phyloP scores from a whole-genome alignment of 2,888 invertebrate genomes.

The Phragmatobia fuliginosa region DNA sequence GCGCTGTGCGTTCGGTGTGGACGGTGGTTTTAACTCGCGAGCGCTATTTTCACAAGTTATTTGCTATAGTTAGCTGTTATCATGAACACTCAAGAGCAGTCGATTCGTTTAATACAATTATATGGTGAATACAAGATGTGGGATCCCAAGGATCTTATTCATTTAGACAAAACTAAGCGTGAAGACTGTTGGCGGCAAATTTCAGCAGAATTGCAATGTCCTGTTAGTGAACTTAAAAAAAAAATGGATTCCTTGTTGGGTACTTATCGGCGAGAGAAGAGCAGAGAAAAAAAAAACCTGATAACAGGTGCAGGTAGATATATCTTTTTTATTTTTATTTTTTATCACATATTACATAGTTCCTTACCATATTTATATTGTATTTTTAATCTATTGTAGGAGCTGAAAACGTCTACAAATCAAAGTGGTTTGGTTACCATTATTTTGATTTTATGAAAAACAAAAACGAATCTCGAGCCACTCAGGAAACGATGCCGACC shows the following conservation, averaged over 20 bases:
- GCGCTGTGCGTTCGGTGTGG: too few species aligned
- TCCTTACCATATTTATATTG: conserved; percentile 18
- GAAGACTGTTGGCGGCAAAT: too few species aligned
- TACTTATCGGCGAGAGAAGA: conserved; percentile 23
- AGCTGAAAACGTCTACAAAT: conserved; percentile 30
- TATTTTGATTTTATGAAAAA: conserved; percentile 29
- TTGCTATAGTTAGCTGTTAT: too few species aligned
- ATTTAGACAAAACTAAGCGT: too few species aligned
- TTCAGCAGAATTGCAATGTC: too few species aligned
- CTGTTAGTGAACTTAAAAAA: conserved; percentile 7
- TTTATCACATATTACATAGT: conserved; percentile 20
- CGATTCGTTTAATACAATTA: too few species aligned
- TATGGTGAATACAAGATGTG: too few species aligned
- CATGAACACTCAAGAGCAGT: too few species aligned
- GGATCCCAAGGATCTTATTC: too few species aligned
- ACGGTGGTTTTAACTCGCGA: too few species aligned
- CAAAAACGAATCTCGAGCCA: conserved; percentile 34
- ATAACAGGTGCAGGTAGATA: conserved; percentile 18
- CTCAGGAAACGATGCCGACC: conserved; percentile 32
- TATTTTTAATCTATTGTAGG: conserved; percentile 25
- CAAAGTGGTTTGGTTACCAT: conserved; percentile 33
- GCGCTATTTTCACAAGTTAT: too few species aligned
- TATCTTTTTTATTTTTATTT: conserved; percentile 19
- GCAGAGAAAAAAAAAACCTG: conserved; percentile 21
- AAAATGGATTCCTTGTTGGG: conserved; percentile 21